Percentiles rank a stretch among this genome's conserved stretches.
Evolutionary conservation across 2,888 invertebrate species (phyloP).

Genomic region (Rhamnusium bicolor): DNA sequence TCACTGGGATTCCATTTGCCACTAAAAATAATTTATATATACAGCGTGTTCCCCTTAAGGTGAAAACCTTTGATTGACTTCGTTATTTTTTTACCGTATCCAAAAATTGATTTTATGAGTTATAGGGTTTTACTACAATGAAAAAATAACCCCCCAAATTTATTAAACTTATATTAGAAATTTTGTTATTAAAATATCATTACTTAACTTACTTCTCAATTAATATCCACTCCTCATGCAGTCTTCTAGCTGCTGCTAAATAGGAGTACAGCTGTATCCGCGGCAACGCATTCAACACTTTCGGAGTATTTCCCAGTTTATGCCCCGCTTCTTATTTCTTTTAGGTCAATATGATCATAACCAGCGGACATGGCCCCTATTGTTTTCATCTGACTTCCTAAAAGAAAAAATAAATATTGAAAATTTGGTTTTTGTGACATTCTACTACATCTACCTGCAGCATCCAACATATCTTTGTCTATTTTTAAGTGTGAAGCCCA

Average conservation of each 20-base stretch:
- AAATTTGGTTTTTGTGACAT: too few species aligned
- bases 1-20: conserved; percentile 67
- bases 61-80: too few species aligned
- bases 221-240: conserved; percentile 83
- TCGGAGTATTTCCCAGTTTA: conserved; percentile 87
- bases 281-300: conserved; percentile 84
- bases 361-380: conserved; percentile 91
- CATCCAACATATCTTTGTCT: conserved; percentile 68
- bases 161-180: too few species aligned
- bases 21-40: too few species aligned
- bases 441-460: conserved; percentile 63
- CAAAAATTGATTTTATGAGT: too few species aligned
- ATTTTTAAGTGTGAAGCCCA: conserved; percentile 73
- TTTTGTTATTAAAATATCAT: too few species aligned
- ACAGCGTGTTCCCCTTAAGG: too few species aligned
- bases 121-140: too few species aligned
- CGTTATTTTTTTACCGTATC: too few species aligned
- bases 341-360: conserved; percentile 85
- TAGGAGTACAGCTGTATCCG: conserved; percentile 87
- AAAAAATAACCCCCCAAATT: too few species aligned
- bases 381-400: conserved; percentile 82
- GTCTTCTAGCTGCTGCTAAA: conserved; percentile 82
- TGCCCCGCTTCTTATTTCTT: conserved; percentile 80
- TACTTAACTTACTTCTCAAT: conserved; percentile 74
- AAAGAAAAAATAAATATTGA: conserved; percentile 5